These are phyloP conservation scores for Zonotrichia leucophrys DNA, from an alignment of 2,113 vertebrate genomes.

Conservation along the genomic window DNA sequence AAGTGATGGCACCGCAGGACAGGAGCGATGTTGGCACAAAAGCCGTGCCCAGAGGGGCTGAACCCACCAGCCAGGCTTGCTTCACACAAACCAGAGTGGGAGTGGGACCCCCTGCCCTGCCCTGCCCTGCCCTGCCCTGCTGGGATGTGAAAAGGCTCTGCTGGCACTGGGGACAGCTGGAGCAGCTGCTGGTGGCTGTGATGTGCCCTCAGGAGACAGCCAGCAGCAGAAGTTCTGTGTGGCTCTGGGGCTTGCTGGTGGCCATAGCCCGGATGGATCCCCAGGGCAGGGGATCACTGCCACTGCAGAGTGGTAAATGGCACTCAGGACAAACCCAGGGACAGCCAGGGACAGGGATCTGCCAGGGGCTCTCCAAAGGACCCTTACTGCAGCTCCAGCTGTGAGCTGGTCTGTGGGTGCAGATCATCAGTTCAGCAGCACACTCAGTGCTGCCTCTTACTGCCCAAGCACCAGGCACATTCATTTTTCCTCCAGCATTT, in stretches of 20 bases:
- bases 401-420: rapidly evolving
- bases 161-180: rapidly evolving
- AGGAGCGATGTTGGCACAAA: not conserved
- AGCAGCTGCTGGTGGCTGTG: not conserved
- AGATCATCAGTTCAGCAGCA: not conserved
- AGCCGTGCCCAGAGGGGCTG: not conserved
- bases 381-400: rapidly evolving
- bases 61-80: not conserved
- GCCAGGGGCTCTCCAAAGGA: not conserved
- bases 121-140: too few relatives aligned
- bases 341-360: not conserved
- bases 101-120: not conserved
- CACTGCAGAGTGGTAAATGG: too few relatives aligned
- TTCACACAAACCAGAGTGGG: rapidly evolving
- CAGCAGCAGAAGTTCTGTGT: rapidly evolving
- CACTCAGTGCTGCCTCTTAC: not conserved
- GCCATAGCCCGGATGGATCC: rapidly evolving
- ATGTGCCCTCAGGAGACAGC: not conserved
- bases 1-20: rapidly evolving
- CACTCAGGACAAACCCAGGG: rapidly evolving
- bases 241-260: not conserved
- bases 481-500: not conserved
- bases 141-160: rapidly evolving
- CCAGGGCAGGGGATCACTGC: not conserved
- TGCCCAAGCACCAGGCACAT: not conserved